These are phyloP conservation scores for Linepithema humile DNA, from an alignment of 1,140 invertebrate genomes.

Conservation along the genomic window DNA sequence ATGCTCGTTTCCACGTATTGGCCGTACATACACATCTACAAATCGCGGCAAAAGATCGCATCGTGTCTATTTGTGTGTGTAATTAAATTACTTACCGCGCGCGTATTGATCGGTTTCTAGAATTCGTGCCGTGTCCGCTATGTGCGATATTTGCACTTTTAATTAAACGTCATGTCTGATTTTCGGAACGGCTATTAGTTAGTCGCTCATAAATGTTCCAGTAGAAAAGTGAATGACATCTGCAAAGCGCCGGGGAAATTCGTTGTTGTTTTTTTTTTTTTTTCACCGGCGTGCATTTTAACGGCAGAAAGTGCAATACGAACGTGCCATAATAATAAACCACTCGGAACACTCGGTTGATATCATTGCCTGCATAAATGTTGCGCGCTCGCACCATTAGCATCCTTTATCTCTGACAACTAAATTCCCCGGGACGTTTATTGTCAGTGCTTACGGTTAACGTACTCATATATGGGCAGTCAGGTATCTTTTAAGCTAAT, in stretches of 20 bases:
- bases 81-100: slow-evolving; percentile 21
- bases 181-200: slow-evolving; percentile 28
- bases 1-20: neutral
- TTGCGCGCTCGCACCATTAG: slow-evolving; percentile 18
- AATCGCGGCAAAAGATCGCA: neutral
- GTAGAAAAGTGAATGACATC: slow-evolving; percentile 21
- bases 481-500: slow-evolving; percentile 60
- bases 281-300: slow-evolving; percentile 3
- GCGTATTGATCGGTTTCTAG: neutral
- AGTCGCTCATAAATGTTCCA: slow-evolving; percentile 32
- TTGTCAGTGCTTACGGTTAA: slow-evolving; percentile 59
- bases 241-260: slow-evolving; percentile 18
- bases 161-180: slow-evolving; percentile 37
- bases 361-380: slow-evolving; percentile 49
- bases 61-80: neutral
- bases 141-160: slow-evolving; percentile 24
- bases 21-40: neutral
- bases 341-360: slow-evolving; percentile 41
- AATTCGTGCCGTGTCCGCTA: slow-evolving; percentile 1
- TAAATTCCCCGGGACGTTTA: slow-evolving; percentile 59
- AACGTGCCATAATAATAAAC: slow-evolving; percentile 46
- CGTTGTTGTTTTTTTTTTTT: neutral
- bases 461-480: slow-evolving; percentile 33
- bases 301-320: slow-evolving; percentile 43
- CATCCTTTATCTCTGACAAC: slow-evolving; percentile 27